Percentiles rank a stretch among this genome's conserved stretches.
These are phyloP conservation scores for Drosophila cognata DNA, from an alignment of 2,888 invertebrate species.

Conservation along the genomic window DNA sequence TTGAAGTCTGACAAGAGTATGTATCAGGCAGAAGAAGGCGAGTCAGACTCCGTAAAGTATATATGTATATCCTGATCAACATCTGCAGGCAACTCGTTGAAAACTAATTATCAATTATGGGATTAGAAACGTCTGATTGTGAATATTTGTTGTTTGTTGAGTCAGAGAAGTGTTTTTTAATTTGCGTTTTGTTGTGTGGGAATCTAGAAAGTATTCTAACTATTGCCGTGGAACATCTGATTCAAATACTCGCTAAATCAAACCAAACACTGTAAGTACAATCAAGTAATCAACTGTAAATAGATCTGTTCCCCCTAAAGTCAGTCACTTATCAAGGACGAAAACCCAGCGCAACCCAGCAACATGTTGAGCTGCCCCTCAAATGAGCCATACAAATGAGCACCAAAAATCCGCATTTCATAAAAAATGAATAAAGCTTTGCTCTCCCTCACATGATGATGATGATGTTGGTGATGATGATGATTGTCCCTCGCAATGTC, in stretches of 20 bases:
- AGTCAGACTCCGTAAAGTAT: neutral
- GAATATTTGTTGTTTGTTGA: too few species aligned
- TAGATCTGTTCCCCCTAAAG: slow-evolving; percentile 5
- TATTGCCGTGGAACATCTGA: neutral
- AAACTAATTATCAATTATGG: neutral
- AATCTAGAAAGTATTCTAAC: neutral
- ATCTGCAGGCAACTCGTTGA: neutral
- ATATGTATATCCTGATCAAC: neutral
- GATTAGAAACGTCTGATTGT: neutral
- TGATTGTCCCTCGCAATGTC: slow-evolving; percentile 31
- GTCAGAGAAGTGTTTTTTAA: neutral
- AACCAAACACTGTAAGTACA: neutral
- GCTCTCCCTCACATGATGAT: slow-evolving; percentile 6
- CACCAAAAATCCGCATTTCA: slow-evolving; percentile 54
- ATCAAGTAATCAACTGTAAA: slow-evolving; percentile 10
- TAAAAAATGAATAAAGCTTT: slow-evolving; percentile 68
- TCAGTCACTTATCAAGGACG: slow-evolving; percentile 17
- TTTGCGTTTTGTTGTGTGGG: neutral
- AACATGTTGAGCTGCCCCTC: slow-evolving; percentile 28
- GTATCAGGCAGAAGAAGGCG: neutral
- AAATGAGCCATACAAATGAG: slow-evolving; percentile 27
- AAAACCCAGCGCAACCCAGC: slow-evolving; percentile 12
- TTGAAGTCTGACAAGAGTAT: neutral
- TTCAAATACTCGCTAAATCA: slow-evolving; percentile 8
- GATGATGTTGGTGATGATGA: slow-evolving; percentile 9